Base-by-base conservation (phyloP, 2,888 invertebrate species). In the Drosophila anomelani region DNA sequence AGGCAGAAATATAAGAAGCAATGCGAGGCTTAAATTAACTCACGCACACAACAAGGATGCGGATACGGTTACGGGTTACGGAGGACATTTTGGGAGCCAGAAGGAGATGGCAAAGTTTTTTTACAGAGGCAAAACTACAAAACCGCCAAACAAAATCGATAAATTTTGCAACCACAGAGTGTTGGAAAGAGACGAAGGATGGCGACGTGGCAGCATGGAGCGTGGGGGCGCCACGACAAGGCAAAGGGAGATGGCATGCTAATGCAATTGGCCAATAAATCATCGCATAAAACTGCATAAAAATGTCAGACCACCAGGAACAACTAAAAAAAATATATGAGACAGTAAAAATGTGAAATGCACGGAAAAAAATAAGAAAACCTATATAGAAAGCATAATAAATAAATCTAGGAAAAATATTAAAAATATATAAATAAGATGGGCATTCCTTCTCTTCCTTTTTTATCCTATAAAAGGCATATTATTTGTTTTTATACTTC, bases 221-320 rank as follows among this genome's bases (percentile, higher is more conserved):
- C 34, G 34, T 51, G 51, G 51, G 51, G 34, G 51, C 23, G 51
- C 15, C 34, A 36, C 36, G 26, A 55, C n/a, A 43, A n/a, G 47
- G 26, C 51, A 23, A 62, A 68, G 20, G 44, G 61, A 63, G 59
- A 46, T 7, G 58, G 60, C 77, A 79, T 75, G 75, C 71, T 78
- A 87, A 84, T 85, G 85, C 85, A 80, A 84, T 84, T 82, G 82
- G 63, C 75, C 75, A 76, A 85, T 85, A 87, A 84, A 87, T 87
- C 83, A 82, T 61, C 54, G 73, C 73, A 75, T 64, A 75, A 77
- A 85, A 78, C 69, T 87, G 85, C 83, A 84, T 74, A 54, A 69
- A 82, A 81, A 72, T 71, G 71, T 68, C 62, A 55, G 34, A 23
- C 55, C 53, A 39, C 38, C 20, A 53, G 23, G 29, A 36, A 55